These are phyloP conservation scores for Whitmania pigra DNA, from an alignment of 1,140 invertebrate genomes.

Conservation along the genomic window DNA sequence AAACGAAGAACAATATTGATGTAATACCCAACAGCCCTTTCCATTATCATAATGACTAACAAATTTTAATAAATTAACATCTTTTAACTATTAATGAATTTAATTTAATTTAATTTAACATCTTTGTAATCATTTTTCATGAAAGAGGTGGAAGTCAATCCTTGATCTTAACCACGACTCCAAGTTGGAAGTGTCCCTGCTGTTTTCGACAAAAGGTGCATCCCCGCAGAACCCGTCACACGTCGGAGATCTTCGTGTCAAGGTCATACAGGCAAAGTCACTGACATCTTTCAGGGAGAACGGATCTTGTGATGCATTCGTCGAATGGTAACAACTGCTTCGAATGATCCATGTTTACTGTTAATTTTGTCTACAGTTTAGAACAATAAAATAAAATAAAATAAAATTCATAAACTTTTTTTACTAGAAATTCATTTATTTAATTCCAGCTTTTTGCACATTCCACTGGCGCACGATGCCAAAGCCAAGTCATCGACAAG, in stretches of 20 bases:
- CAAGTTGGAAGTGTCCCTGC: neutral
- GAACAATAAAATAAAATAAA: no score
- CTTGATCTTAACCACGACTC: conserved; percentile 1
- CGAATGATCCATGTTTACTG: conserved; percentile 55
- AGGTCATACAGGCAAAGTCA: conserved; percentile 9
- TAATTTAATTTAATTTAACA: no score
- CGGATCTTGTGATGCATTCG: conserved; percentile 6
- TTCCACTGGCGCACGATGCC: conserved; percentile 49
- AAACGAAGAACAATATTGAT: no score
- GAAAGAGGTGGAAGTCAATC: conserved; percentile 4
- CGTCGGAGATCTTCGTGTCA: conserved; percentile 4
- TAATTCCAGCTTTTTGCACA: neutral
- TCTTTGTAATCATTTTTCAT: no score
- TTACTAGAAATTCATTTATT: no score
- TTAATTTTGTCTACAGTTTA: no score
- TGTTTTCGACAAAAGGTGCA: neutral
- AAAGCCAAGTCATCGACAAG: conserved; percentile 80
- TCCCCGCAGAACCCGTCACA: neutral
- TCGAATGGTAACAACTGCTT: conserved; percentile 40
- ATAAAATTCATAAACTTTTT: no score
- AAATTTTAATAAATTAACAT: no score
- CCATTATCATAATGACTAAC: no score
- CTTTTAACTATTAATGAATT: no score
- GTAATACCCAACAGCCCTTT: no score
- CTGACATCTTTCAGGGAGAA: conserved; percentile 6